A percentile compares a stretch with the other conserved stretches of the same genome.
These are phyloP conservation scores for Diarsia rubi DNA, from an alignment of 2,888 invertebrate genomes.

Conservation along the genomic window DNA sequence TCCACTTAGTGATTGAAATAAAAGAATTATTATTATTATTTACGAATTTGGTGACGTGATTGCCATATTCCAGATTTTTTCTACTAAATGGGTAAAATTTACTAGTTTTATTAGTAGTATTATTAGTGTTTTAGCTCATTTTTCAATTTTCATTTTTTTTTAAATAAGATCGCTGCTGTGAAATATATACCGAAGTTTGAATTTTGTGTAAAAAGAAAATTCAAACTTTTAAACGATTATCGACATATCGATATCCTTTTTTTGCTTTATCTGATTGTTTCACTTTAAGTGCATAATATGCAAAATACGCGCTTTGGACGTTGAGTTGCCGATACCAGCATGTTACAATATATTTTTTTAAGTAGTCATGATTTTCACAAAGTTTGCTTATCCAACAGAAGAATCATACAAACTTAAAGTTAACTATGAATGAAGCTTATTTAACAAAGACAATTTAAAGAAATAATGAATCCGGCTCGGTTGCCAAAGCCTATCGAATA, in stretches of 20 bases:
- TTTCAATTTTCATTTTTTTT: background rate
- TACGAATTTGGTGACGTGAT: background rate
- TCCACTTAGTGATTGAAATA: too few relatives aligned
- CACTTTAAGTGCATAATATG: too few relatives aligned
- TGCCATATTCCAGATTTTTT: background rate
- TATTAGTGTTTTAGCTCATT: too few relatives aligned
- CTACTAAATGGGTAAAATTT: background rate
- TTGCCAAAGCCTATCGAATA: slow-evolving; percentile 44
- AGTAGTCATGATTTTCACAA: background rate
- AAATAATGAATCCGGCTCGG: slow-evolving; percentile 27
- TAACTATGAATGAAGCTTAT: slow-evolving; percentile 1
- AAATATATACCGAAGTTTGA: background rate
- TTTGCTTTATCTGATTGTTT: too few relatives aligned
- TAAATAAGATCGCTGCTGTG: background rate
- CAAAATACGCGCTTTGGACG: too few relatives aligned
- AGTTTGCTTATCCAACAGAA: background rate
- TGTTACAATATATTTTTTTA: background rate
- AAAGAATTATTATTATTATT: too few relatives aligned
- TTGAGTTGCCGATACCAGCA: too few relatives aligned
- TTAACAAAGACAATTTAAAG: slow-evolving; percentile 28
- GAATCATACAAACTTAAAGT: background rate
- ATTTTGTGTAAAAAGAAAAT: too few relatives aligned
- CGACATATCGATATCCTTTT: too few relatives aligned
- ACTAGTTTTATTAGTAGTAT: background rate
- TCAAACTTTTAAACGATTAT: background rate